phyloP scores from a whole-genome alignment of 2,888 invertebrate species.

The Pterostichus madidus region DNA sequence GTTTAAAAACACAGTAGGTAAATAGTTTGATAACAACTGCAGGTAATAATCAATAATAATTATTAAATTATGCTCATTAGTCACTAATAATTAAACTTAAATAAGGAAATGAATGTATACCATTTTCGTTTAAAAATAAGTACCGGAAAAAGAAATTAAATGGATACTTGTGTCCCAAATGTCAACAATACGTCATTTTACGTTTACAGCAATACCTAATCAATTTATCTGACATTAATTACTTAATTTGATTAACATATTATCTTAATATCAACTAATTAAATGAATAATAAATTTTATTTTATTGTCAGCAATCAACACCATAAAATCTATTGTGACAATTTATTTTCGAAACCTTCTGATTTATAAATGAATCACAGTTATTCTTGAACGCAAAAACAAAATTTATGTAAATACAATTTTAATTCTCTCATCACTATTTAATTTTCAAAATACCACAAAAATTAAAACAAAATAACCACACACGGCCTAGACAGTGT shows the following conservation, averaged over 20 bases:
- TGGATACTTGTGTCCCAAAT: not conserved
- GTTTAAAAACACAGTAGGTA: too few species aligned
- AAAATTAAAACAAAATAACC: constrained; percentile 10
- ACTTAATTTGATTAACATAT: not conserved
- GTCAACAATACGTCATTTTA: not conserved
- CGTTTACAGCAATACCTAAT: not conserved
- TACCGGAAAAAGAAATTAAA: not conserved
- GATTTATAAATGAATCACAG: not conserved
- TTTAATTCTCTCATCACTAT: not conserved
- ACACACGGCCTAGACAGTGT: constrained; percentile 30
- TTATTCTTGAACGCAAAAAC: not conserved
- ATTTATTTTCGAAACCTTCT: not conserved
- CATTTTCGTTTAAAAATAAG: too few species aligned
- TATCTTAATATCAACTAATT: not conserved
- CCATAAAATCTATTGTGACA: too few species aligned
- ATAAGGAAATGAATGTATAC: too few species aligned
- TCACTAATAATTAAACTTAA: too few species aligned
- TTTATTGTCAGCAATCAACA: not conserved
- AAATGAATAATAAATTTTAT: not conserved
- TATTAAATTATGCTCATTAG: too few species aligned
- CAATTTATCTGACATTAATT: not conserved
- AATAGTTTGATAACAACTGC: too few species aligned
- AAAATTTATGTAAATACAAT: too few species aligned
- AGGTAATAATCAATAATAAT: too few species aligned
- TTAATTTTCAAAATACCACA: not conserved